Conservation (phyloP, 1,140 invertebrate species). For the Ptiloglossa arizonensis region DNA sequence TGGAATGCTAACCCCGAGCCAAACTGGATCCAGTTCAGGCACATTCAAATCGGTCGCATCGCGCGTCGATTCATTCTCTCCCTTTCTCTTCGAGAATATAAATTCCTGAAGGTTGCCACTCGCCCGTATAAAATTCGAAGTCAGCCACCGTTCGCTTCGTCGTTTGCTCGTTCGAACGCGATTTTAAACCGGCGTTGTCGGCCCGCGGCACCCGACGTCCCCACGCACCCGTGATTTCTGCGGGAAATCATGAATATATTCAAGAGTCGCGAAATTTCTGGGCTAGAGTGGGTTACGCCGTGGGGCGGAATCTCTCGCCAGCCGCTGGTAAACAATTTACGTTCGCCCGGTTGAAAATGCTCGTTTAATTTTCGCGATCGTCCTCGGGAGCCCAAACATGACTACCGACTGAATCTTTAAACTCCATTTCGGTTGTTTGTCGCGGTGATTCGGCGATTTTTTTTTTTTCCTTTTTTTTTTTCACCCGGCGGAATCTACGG, state of each 20-base stretch:
- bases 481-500: neutral
- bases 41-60: neutral
- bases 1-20: neutral
- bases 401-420: neutral
- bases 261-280: conserved; percentile 64
- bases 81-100: neutral
- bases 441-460: neutral
- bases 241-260: conserved; percentile 71
- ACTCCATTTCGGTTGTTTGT: conserved; percentile 14
- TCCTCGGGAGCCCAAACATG: neutral
- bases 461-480: no score
- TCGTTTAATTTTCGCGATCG: conserved; percentile 41
- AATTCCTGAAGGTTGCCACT: conserved; percentile 43
- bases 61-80: neutral
- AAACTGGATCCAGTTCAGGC: neutral
- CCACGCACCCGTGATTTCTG: conserved; percentile 46
- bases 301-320: conserved; percentile 1
- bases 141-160: conserved; percentile 49
- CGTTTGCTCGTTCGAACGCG: conserved; percentile 44
- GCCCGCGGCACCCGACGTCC: neutral
- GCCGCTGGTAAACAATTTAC: conserved; percentile 63
- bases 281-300: neutral
- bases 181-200: conserved; percentile 64
- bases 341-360: conserved; percentile 17
- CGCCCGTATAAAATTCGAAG: conserved; percentile 55